Percentiles rank a stretch among this genome's conserved stretches.
phyloP scores from a whole-genome alignment of 2,888 invertebrate species.

The Troilus luridus region DNA sequence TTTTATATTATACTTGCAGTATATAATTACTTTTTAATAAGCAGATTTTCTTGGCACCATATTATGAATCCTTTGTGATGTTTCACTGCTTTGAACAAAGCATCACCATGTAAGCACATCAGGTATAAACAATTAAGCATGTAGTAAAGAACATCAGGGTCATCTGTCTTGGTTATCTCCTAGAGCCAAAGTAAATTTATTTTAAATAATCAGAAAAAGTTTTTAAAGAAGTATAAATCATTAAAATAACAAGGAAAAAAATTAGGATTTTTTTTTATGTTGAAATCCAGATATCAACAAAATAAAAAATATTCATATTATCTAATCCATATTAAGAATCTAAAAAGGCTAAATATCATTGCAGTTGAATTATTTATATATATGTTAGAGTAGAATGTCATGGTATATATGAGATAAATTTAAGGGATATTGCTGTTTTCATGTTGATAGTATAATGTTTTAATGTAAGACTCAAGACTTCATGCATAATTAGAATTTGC shows the following conservation, averaged over 20 bases:
- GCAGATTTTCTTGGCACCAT: slow-evolving; percentile 95
- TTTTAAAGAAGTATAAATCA: background rate
- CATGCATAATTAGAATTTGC: background rate
- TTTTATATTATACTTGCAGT: background rate
- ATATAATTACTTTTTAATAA: slow-evolving; percentile 87
- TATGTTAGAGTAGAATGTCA: too few relatives aligned
- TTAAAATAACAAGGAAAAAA: background rate
- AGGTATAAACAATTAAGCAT: slow-evolving; percentile 92
- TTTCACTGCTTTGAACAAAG: slow-evolving; percentile 86
- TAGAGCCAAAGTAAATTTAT: slow-evolving; percentile 67
- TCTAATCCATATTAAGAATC: too few relatives aligned
- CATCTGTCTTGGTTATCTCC: slow-evolving; percentile 85
- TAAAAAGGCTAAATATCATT: too few relatives aligned
- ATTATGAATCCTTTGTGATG: slow-evolving; percentile 94
- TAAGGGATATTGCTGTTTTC: too few relatives aligned
- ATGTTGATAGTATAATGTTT: background rate
- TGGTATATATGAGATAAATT: background rate
- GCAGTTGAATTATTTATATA: too few relatives aligned
- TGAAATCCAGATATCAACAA: too few relatives aligned
- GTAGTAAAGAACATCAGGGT: slow-evolving; percentile 94
- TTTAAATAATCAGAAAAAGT: background rate
- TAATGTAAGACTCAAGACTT: background rate
- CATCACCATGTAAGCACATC: slow-evolving; percentile 93
- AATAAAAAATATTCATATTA: too few relatives aligned
- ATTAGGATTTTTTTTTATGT: too few relatives aligned